Base-by-base conservation (phyloP, 2,888 invertebrate genomes). In the Tethea ocularis region DNA sequence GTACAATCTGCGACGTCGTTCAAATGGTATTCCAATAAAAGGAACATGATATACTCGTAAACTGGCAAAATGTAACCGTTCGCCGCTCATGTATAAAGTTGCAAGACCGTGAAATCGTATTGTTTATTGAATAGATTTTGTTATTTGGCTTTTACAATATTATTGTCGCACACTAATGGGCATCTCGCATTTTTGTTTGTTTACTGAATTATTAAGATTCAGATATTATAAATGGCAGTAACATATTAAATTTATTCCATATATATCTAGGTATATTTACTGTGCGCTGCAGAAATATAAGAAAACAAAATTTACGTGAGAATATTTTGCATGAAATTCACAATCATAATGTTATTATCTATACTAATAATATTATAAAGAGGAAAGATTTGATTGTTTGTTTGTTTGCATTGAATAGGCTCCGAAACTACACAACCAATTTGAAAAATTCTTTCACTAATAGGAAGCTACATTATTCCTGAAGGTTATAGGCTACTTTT, bases 21-120 rank as follows among this genome's bases (percentile, higher is more conserved):
- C 61, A 65, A 69, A 69, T 71, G 70, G 68, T 61, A 72, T 69
- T 68, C 64, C 69, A 78, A 77, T 76, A 79, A 78, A 76, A 75
- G 64, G 69, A 69, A 72, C 68, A 69, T 67, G 71, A 74, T 69
- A 68, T 62, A 68, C 66, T 75, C 77, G 71, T 80, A 77, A 80
- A 79, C 62, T 61, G 68, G 68, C 62, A 69, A 66, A 69, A 73
- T 69, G 69, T 72, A 72, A 66, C 67, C 74, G 66, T 71, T 71
- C 66, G 61, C 60, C 60, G 66, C 66, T 63, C 66, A 26, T 60
- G 61, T 60, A 26, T 52, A 26, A 23, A 66, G 62, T 71, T 67
- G 66, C 52, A 62, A 60, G 65, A 60, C 68, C 73, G 72, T 71
- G 67, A 75, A 78, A 78, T 78, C 71, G 67, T 72, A 69, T 65